A percentile compares a stretch with the other conserved stretches of the same genome.
Evolutionary conservation across 2,797 vertebrate genomes (phyloP).

Genomic region (Eulemur coronatus): DNA sequence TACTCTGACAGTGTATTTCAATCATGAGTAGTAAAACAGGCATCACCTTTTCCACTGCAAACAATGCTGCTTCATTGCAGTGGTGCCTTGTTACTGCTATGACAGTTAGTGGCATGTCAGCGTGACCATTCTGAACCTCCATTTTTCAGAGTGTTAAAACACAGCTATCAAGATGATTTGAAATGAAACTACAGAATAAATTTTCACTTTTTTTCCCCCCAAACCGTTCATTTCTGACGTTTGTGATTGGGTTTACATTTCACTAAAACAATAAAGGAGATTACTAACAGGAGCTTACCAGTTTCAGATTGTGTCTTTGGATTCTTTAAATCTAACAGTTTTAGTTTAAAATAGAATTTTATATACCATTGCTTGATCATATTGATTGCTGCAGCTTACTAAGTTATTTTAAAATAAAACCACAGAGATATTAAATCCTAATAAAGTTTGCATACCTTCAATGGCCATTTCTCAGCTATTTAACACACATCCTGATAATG

Average conservation of each 20-base stretch:
- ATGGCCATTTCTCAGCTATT: background rate
- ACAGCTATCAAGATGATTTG: background rate
- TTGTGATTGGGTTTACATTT: slow-evolving; percentile 45
- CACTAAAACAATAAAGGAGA: background rate
- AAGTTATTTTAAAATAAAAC: slow-evolving; percentile 39
- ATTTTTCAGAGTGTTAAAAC: background rate
- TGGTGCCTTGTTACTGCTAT: background rate
- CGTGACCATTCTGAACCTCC: fast-evolving
- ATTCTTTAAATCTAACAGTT: background rate
- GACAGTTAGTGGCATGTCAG: background rate
- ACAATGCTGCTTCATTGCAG: background rate
- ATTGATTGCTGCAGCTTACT: background rate
- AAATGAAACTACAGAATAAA: background rate
- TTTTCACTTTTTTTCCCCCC: background rate
- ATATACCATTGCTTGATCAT: background rate
- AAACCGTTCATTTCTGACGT: background rate
- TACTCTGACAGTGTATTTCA: background rate
- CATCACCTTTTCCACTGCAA: background rate
- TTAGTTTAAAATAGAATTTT: slow-evolving; percentile 33
- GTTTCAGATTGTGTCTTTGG: slow-evolving; percentile 28
- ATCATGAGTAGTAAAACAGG: background rate
- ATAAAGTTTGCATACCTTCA: background rate
- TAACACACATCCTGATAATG: background rate
- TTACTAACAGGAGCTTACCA: background rate
- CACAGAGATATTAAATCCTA: background rate